These are phyloP conservation scores for Sebastes elongatus DNA, from an alignment of 2,797 vertebrate genomes.

Conservation along the genomic window DNA sequence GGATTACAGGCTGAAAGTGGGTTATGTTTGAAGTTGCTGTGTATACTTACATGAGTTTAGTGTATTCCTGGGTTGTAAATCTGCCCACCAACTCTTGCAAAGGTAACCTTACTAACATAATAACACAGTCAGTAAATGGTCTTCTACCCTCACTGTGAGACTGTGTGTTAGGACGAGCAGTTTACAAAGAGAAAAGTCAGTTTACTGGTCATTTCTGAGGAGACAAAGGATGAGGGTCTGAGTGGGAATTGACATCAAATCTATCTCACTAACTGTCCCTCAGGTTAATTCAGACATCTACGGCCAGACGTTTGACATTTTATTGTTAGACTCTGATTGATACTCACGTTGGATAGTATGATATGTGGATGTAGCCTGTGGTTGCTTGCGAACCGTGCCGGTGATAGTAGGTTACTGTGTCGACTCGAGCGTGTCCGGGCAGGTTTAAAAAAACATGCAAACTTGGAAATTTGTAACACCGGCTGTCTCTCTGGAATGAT, in stretches of 20 bases:
- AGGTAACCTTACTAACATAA: background rate
- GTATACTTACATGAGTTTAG: conserved; percentile 24
- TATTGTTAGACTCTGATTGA: conserved; percentile 3
- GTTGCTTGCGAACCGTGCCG: background rate
- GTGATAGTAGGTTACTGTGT: conserved; percentile 73
- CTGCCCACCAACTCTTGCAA: background rate
- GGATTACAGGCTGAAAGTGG: conserved; percentile 59
- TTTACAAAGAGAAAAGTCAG: background rate
- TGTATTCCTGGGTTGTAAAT: conserved; percentile 26
- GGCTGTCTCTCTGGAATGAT: conserved; percentile 69
- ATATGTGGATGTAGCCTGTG: conserved; percentile 4
- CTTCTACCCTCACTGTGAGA: background rate
- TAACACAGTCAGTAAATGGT: background rate
- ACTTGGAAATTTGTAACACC: conserved; percentile 46
- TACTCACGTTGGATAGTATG: background rate
- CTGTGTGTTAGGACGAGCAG: background rate
- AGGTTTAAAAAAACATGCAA: conserved; percentile 43
- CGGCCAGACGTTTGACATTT: background rate
- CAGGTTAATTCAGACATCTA: background rate
- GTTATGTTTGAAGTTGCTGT: conserved; percentile 32
- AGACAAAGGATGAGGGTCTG: background rate
- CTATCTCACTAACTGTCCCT: background rate
- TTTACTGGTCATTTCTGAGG: background rate
- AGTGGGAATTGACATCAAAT: background rate
- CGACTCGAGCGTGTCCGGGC: conserved; percentile 61